A percentile compares a stretch with the other conserved stretches of the same genome.
phyloP scores from a whole-genome alignment of 1,140 invertebrate species.

The Babylonia areolata region DNA sequence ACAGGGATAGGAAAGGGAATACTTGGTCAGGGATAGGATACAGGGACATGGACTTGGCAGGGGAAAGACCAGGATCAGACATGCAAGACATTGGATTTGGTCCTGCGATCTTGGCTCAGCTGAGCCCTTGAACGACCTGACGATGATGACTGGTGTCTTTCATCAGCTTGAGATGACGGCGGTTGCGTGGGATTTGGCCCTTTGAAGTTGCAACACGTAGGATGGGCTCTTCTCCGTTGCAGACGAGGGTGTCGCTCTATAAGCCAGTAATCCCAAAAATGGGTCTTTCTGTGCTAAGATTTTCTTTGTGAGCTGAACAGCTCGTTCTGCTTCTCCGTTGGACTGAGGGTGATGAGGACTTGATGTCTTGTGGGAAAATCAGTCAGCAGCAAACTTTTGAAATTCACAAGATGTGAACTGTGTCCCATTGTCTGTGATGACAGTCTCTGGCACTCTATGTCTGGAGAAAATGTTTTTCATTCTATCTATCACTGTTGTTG shows the following conservation, averaged over 20 bases:
- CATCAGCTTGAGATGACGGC: too few relatives aligned
- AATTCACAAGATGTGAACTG: not conserved
- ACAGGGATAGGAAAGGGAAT: too few relatives aligned
- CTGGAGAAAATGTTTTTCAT: slow-evolving; percentile 52
- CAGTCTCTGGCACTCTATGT: slow-evolving; percentile 50
- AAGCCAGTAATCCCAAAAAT: not conserved
- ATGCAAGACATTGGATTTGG: too few relatives aligned
- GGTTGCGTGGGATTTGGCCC: too few relatives aligned
- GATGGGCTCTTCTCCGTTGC: not conserved
- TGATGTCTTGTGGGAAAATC: not conserved
- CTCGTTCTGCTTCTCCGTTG: not conserved
- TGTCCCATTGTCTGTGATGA: slow-evolving; percentile 21
- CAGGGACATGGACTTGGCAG: too few relatives aligned
- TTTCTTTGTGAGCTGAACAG: not conserved
- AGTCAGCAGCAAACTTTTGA: not conserved
- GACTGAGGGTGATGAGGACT: not conserved
- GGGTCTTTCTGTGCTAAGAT: not conserved
- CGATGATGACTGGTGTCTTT: too few relatives aligned
- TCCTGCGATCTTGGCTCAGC: too few relatives aligned
- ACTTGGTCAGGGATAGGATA: too few relatives aligned
- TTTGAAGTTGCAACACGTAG: too few relatives aligned
- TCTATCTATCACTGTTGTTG: slow-evolving; percentile 41
- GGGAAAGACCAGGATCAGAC: too few relatives aligned
- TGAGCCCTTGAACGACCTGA: too few relatives aligned
- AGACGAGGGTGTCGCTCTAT: not conserved